A percentile compares a stretch with the other conserved stretches of the same genome.
Conservation (phyloP, 2,888 invertebrate species). For the Campoplex nolae region DNA sequence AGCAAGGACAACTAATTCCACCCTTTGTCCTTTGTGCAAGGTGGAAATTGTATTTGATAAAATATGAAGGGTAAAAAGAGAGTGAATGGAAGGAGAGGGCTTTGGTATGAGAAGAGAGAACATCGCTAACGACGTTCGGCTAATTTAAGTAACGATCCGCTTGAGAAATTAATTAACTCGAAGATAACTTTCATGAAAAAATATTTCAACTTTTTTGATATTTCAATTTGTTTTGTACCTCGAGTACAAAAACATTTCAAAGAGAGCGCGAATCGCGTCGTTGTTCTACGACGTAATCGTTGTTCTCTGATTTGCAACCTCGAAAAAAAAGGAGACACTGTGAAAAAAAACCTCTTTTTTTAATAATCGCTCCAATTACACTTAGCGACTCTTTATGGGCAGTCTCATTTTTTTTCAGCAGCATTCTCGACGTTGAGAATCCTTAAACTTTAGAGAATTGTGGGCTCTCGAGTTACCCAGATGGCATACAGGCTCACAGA, state of each 20-base stretch:
- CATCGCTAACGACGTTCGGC: neutral
- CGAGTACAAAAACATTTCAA: neutral
- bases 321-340: neutral
- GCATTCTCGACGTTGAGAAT: constrained; percentile 1
- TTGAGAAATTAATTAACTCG: neutral
- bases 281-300: neutral
- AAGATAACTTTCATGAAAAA: neutral
- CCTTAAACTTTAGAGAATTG: constrained; percentile 4
- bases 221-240: neutral
- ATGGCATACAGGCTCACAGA: neutral
- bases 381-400: constrained; percentile 6
- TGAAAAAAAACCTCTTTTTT: neutral
- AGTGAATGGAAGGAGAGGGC: neutral
- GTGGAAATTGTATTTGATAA: neutral
- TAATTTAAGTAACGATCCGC: neutral
- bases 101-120: neutral
- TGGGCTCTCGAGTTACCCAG: constrained; percentile 8
- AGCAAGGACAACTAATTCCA: constrained; percentile 1
- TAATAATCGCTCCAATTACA: constrained; percentile 4
- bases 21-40: constrained; percentile 10
- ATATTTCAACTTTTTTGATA: neutral
- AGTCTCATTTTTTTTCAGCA: neutral
- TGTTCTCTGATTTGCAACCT: neutral
- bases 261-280: neutral
- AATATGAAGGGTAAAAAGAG: neutral